Evolutionary conservation across 2,888 invertebrate species (phyloP).

Genomic region (Tetranychus truncatus): DNA sequence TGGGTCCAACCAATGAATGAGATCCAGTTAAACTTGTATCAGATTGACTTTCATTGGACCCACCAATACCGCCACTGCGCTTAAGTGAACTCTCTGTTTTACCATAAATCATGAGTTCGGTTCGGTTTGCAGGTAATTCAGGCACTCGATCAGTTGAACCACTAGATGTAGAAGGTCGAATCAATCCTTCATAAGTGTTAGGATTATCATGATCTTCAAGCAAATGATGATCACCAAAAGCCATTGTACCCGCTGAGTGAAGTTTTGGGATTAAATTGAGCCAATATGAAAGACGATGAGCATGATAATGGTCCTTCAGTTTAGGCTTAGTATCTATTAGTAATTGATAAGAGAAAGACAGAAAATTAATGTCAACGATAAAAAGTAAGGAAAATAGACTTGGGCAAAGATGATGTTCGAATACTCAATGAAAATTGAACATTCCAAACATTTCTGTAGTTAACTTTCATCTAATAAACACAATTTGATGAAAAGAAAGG

Average conservation of each 20-base stretch:
- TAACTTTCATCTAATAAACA: too few relatives aligned
- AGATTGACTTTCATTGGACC: neutral
- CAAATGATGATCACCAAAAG: slow-evolving; percentile 46
- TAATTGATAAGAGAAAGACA: too few relatives aligned
- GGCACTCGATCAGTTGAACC: neutral
- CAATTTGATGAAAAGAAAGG: too few relatives aligned
- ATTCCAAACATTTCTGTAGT: too few relatives aligned
- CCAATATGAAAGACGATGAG: slow-evolving; percentile 88
- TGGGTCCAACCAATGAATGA: neutral
- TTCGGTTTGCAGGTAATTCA: neutral
- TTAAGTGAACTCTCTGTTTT: neutral
- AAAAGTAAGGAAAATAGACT: too few relatives aligned
- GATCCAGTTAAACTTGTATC: neutral
- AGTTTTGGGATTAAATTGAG: slow-evolving; percentile 76
- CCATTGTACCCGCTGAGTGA: slow-evolving; percentile 39
- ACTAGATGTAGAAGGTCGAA: slow-evolving; percentile 33
- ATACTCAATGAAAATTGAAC: too few relatives aligned
- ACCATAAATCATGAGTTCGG: neutral
- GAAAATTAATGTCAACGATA: too few relatives aligned
- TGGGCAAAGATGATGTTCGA: too few relatives aligned
- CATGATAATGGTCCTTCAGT: slow-evolving; percentile 69
- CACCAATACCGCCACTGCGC: neutral
- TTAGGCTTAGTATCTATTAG: neutral
- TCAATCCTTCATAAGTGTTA: slow-evolving; percentile 68
- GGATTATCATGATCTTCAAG: slow-evolving; percentile 64